A percentile compares a stretch with the other conserved stretches of the same genome.
Evolutionary conservation across 1,140 invertebrate genomes (phyloP).

Genomic region (Drosophila santomea): DNA sequence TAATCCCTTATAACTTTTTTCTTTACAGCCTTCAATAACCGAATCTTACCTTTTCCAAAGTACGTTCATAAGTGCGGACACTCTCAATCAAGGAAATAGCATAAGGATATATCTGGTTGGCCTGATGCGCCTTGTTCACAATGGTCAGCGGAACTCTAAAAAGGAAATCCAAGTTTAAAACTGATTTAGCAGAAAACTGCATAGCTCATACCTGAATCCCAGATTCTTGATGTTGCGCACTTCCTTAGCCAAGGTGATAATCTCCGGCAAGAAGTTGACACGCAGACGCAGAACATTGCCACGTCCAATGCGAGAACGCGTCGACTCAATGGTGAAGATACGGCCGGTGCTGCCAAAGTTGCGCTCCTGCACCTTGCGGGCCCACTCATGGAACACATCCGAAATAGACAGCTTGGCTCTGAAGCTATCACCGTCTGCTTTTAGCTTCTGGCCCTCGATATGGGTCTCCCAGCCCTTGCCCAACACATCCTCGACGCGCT

Average conservation of each 20-base stretch:
- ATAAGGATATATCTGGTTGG: conserved; percentile 99
- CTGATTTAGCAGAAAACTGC: not conserved
- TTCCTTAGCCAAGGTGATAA: conserved; percentile 99
- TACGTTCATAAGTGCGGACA: conserved; percentile 97
- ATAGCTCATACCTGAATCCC: conserved; percentile 89
- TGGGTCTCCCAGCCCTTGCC: conserved; percentile 99
- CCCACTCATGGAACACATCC: conserved; percentile 99
- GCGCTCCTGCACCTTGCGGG: conserved; percentile 96
- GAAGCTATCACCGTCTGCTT: conserved; percentile 99
- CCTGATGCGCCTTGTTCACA: conserved; percentile 99
- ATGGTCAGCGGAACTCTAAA: conserved; percentile 96
- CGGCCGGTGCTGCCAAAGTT: conserved; percentile 96
- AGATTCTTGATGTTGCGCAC: conserved; percentile 98
- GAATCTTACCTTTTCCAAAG: conserved; percentile 95
- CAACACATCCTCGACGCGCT: conserved; percentile 98
- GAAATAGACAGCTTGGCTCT: conserved; percentile 97
- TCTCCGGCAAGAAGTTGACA: conserved; percentile 99
- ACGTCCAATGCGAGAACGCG: conserved; percentile 91
- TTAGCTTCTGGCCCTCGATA: conserved; percentile 99
- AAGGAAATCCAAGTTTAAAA: not conserved
- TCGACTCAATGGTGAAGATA: conserved; percentile 97
- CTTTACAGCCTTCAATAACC: not conserved
- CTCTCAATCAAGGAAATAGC: conserved; percentile 99
- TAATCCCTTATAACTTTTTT: conserved; percentile 16
- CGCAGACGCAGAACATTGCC: conserved; percentile 96